Evolutionary conservation across 35 echinoderm and acorn worm species (phyloP).

Genomic region (Acanthaster planci): DNA sequence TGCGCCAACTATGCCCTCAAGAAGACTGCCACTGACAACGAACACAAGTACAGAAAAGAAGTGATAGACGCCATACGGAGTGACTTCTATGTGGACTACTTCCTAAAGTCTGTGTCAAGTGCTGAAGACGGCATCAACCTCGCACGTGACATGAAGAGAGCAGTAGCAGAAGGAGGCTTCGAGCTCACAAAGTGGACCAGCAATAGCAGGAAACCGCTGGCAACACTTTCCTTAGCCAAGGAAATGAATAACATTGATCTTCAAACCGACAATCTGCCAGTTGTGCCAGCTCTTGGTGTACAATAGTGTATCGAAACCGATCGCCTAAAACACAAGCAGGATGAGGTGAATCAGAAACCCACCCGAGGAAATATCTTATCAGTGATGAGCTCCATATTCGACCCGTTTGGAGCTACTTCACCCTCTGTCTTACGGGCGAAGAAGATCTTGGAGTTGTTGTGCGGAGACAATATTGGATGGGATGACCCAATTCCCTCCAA

Average conservation of each 20-base stretch:
- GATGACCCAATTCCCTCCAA: conserved; percentile 50
- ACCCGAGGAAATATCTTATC: conserved; percentile 52
- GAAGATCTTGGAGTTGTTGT: conserved; percentile 56
- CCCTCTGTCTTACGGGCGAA: conserved; percentile 58
- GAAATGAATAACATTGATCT: conserved; percentile 43
- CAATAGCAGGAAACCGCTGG: conserved; percentile 50
- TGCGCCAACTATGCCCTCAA: conserved; percentile 44
- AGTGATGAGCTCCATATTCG: conserved; percentile 53
- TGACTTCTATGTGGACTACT: conserved; percentile 72
- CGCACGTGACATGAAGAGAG: background rate
- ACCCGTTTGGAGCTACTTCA: conserved; percentile 55
- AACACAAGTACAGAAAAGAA: background rate
- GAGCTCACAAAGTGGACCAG: conserved; percentile 58
- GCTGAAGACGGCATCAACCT: background rate
- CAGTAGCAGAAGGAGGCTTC: conserved; percentile 35
- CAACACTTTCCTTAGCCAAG: conserved; percentile 30
- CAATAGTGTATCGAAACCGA: conserved; percentile 40
- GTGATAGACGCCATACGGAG: conserved; percentile 24
- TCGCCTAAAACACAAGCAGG: conserved; percentile 13
- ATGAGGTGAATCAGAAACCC: background rate
- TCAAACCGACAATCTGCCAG: conserved; percentile 36
- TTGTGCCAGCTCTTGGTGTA: conserved; percentile 55
- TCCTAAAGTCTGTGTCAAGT: conserved; percentile 38
- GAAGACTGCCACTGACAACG: conserved; percentile 53
- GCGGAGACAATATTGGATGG: conserved; percentile 43